Base-by-base conservation (phyloP, 1,140 invertebrate species). In the Lepidurus apus region DNA sequence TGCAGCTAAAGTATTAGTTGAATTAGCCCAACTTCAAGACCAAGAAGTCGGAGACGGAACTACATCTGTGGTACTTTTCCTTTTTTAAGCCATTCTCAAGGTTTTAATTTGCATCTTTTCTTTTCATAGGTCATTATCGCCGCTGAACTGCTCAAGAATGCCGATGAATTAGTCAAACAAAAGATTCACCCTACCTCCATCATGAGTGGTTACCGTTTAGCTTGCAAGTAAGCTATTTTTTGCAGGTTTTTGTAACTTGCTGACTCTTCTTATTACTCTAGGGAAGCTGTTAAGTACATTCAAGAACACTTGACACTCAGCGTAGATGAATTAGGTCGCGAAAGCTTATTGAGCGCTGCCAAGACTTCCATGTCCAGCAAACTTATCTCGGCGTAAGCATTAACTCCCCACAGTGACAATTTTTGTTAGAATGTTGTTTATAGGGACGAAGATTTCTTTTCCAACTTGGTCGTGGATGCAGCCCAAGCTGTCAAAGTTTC, bases 181-280 rank as follows among this genome's bases (percentile, higher is more conserved):
- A 99, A 98, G 85, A 98, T 99, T 84, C 98, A 99, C 87, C 97
- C 98, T 0, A 99, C 98, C 1, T 98, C 97, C 43, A 97, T 99
- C 74, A 99, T 99, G 82, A 96, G 95, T 84, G 98, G 98, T 34
- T 99, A 99, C 84, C 90, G 97, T 81, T 89, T 99, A 80, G 98
- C 98, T 43, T 99, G 97, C 90, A 99, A 98, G 89, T 93, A 87
- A 86, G 89, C 84, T 42, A 47, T 43, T 10, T 74, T n/a, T 26
- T 47, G 8, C 42, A 1, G 24, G 43, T 13, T 74, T 17, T 34
- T 21, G 1, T 77, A 77, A 77, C 13, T 77, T 45, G 11, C 34
- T 26, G 43, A 43, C 42, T 74, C 81, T 82, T 80, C 81, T 81
- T 79, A 10, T 81, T 81, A 87, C 88, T n/a, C n/a, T 81, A 82